Conservation (phyloP, 30 jellyfish, hydroid and myxozoan genomes). For the Rhopilema esculentum region DNA sequence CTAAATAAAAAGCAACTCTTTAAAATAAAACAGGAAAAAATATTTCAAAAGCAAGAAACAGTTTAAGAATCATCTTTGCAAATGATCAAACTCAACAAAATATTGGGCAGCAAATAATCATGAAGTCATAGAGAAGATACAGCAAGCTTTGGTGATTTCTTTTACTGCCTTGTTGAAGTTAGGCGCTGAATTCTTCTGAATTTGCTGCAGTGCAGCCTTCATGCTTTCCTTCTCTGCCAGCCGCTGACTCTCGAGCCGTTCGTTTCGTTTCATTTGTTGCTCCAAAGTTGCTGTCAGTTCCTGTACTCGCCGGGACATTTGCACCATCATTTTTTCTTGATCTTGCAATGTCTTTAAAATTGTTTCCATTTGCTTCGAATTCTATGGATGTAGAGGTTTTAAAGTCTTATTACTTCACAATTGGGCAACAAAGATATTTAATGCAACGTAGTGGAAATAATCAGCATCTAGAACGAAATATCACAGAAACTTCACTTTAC, state of each 20-base stretch:
- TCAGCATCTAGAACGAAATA: too few species aligned
- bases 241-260: constrained; percentile 7
- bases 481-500: too few species aligned
- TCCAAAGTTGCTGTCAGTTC: constrained; percentile 14
- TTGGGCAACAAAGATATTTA: too few species aligned
- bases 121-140: constrained; percentile 67
- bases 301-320: constrained; percentile 28
- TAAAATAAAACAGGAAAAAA: too few species aligned
- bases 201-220: constrained; percentile 66
- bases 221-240: constrained; percentile 42
- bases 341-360: constrained; percentile 57
- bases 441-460: too few species aligned
- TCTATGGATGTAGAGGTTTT: neutral
- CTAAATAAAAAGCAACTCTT: too few species aligned
- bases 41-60: too few species aligned
- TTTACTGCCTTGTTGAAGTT: constrained; percentile 72
- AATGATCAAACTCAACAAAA: neutral
- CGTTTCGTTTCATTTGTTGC: constrained; percentile 25
- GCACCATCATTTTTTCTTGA: constrained; percentile 46
- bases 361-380: constrained; percentile 26
- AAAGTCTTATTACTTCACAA: neutral
- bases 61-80: too few species aligned
- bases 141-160: constrained; percentile 70
- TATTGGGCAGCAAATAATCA: neutral
- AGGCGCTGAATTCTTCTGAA: constrained; percentile 84